Percentiles rank a stretch among this genome's conserved stretches.
These are phyloP conservation scores for Nothocercus julius DNA, from an alignment of 2,113 vertebrate species.

Conservation along the genomic window DNA sequence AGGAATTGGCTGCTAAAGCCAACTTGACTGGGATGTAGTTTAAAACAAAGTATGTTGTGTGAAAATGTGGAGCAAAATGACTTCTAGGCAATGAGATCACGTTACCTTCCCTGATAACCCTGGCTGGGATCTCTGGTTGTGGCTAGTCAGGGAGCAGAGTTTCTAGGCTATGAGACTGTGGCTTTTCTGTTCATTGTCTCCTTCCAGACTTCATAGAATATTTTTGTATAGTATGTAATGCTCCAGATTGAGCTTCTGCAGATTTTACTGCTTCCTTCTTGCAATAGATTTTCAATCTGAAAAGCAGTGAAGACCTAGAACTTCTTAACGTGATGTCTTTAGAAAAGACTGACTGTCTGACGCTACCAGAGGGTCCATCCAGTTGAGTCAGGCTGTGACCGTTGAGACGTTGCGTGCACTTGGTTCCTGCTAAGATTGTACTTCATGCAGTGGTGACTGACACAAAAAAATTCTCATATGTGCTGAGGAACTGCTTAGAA, in stretches of 20 bases:
- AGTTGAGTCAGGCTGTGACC: not conserved
- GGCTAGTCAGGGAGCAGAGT: not conserved
- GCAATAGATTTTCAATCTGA: not conserved
- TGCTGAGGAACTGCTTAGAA: not conserved
- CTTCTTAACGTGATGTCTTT: not conserved
- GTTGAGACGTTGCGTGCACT: not conserved
- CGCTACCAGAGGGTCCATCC: not conserved
- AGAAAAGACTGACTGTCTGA: not conserved
- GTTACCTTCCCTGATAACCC: fast-evolving
- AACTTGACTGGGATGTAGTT: not conserved
- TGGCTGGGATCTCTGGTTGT: not conserved
- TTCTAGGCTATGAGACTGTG: not conserved
- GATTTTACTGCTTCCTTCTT: constrained; percentile 21
- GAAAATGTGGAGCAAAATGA: not conserved
- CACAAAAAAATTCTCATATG: not conserved
- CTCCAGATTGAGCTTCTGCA: not conserved
- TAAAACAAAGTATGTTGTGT: not conserved
- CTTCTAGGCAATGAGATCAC: fast-evolving
- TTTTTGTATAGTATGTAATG: not conserved
- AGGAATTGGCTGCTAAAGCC: not conserved
- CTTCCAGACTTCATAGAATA: constrained; percentile 17
- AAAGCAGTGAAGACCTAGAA: not conserved
- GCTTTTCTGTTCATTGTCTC: not conserved
- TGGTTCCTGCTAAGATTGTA: not conserved
- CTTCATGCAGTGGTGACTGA: not conserved